phyloP scores from a whole-genome alignment of 53 echinoderm and acorn worm genomes.

The Echinarachnius parma region DNA sequence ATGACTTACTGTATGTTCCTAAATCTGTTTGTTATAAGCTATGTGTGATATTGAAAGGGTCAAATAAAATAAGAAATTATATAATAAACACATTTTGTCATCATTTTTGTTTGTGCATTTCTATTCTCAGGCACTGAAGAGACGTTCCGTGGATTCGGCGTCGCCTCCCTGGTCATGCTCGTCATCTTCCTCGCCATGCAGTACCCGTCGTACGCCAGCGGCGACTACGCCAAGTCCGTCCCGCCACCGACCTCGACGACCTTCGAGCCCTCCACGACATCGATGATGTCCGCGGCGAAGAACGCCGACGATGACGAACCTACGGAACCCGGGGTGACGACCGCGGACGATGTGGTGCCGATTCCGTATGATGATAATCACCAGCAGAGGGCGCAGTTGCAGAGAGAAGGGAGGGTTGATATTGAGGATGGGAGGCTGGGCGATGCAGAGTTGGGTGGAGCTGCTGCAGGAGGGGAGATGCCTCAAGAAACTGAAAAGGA shows the following conservation, averaged over 20 bases:
- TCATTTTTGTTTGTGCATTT: no score
- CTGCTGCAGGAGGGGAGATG: no score
- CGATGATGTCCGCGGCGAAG: background rate
- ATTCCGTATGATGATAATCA: conserved; percentile 25
- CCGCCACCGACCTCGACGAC: background rate
- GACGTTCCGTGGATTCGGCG: conserved; percentile 64
- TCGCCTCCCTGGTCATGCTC: conserved; percentile 54
- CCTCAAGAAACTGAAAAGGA: no score
- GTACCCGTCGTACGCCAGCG: conserved; percentile 37
- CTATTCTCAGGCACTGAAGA: conserved; percentile 48
- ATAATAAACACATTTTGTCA: no score
- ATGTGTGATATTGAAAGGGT: no score
- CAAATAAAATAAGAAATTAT: no score
- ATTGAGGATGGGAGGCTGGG: background rate
- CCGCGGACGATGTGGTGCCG: conserved; percentile 15
- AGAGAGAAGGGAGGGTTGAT: background rate
- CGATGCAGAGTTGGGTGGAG: conserved; percentile 5
- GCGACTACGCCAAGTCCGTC: background rate
- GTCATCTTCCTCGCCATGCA: conserved; percentile 58
- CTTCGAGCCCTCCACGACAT: background rate
- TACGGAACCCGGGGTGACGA: conserved; percentile 2
- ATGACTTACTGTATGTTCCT: no score
- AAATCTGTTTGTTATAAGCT: no score
- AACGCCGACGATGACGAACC: conserved; percentile 9
- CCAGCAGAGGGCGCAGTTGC: background rate